Percentiles rank a stretch among this genome's conserved stretches.
phyloP scores from a whole-genome alignment of 2,888 invertebrate species.

The Sarcophaga subvicina region DNA sequence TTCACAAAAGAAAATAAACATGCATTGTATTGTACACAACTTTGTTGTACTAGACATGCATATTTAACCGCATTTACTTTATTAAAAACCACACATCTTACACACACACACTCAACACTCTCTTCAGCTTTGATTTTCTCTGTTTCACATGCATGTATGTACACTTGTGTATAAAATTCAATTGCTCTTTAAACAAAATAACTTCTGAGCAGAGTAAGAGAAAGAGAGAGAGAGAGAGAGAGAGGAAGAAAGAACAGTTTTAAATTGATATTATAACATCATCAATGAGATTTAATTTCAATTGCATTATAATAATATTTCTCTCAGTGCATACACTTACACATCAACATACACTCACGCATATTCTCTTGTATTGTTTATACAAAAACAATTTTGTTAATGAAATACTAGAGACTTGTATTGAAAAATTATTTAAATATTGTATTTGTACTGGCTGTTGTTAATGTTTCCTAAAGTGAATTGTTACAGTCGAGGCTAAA shows the following conservation, averaged over 20 bases:
- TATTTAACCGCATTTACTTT: slow-evolving; percentile 22
- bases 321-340: slow-evolving; percentile 7
- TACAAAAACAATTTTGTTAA: too few relatives aligned
- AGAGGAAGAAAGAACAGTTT: background rate
- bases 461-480: too few relatives aligned
- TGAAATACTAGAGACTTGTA: background rate
- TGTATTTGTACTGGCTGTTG: too few relatives aligned
- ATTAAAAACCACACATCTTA: background rate
- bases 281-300: slow-evolving; percentile 20
- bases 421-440: background rate
- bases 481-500: too few relatives aligned
- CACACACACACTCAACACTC: background rate
- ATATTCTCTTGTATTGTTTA: too few relatives aligned
- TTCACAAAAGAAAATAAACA: background rate
- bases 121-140: background rate
- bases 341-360: background rate
- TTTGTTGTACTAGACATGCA: background rate
- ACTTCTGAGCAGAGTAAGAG: background rate
- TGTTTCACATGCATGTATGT: background rate
- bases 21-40: background rate
- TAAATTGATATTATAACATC: slow-evolving; percentile 21
- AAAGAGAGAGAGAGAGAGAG: background rate
- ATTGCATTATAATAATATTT: slow-evolving; percentile 15
- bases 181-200: background rate
- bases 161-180: background rate